Percentiles rank a stretch among this genome's conserved stretches.
Conservation (phyloP, 2,888 invertebrate species). For the Lasioglossum zephyrum region DNA sequence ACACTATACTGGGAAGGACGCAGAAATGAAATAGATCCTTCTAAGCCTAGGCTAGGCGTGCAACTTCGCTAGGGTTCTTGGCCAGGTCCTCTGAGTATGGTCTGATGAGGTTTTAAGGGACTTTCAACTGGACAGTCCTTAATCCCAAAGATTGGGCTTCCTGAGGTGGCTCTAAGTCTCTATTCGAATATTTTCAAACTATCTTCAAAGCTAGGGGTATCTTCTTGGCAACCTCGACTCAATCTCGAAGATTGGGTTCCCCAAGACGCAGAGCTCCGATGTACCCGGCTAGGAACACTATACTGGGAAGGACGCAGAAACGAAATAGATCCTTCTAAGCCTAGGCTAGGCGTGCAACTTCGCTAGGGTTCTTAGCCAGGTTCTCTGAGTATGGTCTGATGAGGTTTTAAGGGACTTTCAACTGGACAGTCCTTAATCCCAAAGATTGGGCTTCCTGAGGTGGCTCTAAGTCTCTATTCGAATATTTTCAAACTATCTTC, state of each 20-base stretch:
- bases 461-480: background rate
- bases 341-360: background rate
- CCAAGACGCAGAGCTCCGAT: background rate
- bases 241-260: no score
- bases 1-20: background rate
- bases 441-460: background rate
- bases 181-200: background rate
- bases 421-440: background rate
- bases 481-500: no score
- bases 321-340: background rate
- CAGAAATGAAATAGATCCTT: background rate
- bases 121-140: background rate
- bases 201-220: no score
- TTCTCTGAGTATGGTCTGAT: background rate
- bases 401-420: background rate
- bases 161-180: background rate
- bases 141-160: background rate
- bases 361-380: background rate
- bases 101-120: background rate
- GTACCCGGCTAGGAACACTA: background rate
- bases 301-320: constrained; percentile 2
- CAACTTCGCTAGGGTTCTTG: background rate
- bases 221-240: no score
- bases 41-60: background rate
- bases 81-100: background rate